Base-by-base conservation (phyloP, 2,888 invertebrate species). In the Drosophila prostipennis region DNA sequence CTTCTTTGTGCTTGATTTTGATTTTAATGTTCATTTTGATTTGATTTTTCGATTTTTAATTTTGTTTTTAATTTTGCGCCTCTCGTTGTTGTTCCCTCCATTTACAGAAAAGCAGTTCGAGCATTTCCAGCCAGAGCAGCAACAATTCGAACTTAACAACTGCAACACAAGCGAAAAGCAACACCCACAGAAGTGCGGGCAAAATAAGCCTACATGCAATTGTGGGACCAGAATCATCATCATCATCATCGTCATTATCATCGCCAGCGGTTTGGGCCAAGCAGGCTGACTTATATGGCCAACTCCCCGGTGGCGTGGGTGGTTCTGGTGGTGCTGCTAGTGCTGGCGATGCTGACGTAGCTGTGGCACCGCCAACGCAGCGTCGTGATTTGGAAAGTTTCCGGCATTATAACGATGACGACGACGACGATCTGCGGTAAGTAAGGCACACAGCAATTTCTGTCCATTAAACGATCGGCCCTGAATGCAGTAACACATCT, bases 141-240 rank as follows among this genome's bases (percentile, higher is more conserved):
- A 91, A 80, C 84, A 91, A 79, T 79, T 89, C 89, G 74, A 86
- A 86, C 76, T 77, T 82, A 79, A 77, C 82, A 82, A 85, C 82
- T 82, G 73, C 79, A 75, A 45, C 80, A 59, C 55, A 78, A 77
- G 51, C 79, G 71, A 61, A 61, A 48, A 48, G 54, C 67, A 57
- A 88, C 90, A 90, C 89, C 82, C 89, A 89, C 90, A 91, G 89
- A 79, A 84, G 76, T 73, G 83, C 89, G 76, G 79, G 86, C 63
- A 91, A 89, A 87, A 87, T 91, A 88, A 91, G 91, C 91, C 90
- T 90, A 90, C 90, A 90, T 89, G 80, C 90, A 88, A 90, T 90
- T 90, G 91, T 90, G 87, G 89, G 89, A 77, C 37, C 77, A 69
- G 58, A 78, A 78, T 64, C 79, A 67, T 63, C 80, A 74, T 52